Conservation (phyloP, 2,888 invertebrate species). For the Heliconius hortense region DNA sequence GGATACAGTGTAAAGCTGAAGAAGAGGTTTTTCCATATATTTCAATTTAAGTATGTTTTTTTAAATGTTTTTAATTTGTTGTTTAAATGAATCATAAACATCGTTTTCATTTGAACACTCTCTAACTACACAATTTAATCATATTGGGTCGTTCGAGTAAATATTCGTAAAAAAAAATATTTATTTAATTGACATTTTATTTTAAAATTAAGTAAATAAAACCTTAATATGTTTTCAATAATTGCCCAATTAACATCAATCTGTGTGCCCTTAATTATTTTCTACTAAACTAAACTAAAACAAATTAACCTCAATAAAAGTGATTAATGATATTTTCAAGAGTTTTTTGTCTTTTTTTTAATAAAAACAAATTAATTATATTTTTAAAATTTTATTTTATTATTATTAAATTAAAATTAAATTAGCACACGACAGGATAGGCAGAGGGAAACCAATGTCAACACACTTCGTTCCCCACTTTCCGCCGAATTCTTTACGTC, state of each 20-base stretch:
- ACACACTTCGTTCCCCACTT: too few species aligned
- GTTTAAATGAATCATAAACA: neutral
- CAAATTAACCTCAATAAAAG: slow-evolving; percentile 24
- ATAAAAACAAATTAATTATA: too few species aligned
- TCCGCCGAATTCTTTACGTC: too few species aligned
- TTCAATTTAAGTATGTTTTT: too few species aligned
- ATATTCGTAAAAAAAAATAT: neutral
- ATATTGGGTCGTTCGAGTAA: neutral
- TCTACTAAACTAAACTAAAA: slow-evolving; percentile 7
- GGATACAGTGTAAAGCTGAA: too few species aligned
- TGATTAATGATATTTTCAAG: neutral
- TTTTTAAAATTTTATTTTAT: too few species aligned
- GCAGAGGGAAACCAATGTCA: too few species aligned
- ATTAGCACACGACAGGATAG: too few species aligned
- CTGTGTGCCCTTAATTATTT: slow-evolving; percentile 25
- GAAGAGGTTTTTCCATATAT: too few species aligned
- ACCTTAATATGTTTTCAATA: slow-evolving; percentile 11
- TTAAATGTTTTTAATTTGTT: too few species aligned
- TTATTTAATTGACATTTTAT: neutral
- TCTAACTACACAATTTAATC: neutral
- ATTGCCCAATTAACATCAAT: slow-evolving; percentile 8
- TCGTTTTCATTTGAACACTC: neutral
- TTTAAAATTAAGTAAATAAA: neutral
- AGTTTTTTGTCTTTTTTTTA: too few species aligned
- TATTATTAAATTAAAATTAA: too few species aligned